Evolutionary conservation across 2,797 vertebrate genomes (phyloP).

Genomic region (Botia almorhae): DNA sequence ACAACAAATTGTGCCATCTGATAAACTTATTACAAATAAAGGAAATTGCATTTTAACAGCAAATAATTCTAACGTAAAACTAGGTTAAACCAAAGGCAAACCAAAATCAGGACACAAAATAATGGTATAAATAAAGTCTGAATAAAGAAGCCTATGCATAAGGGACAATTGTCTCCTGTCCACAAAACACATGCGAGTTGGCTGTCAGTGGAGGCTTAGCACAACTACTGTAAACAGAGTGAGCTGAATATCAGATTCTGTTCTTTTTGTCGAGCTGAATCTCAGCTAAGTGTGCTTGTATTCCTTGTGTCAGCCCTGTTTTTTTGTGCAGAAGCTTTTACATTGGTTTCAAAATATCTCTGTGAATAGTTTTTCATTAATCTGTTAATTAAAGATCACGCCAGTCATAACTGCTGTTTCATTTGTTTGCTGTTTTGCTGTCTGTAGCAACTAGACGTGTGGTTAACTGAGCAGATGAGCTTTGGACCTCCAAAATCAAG

Average conservation of each 20-base stretch:
- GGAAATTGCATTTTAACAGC: conserved; percentile 4
- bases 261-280: conserved; percentile 30
- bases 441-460: conserved; percentile 56
- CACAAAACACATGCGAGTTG: conserved; percentile 26
- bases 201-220: too few species aligned
- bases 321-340: conserved; percentile 21
- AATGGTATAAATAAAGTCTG: conserved; percentile 27
- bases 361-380: conserved; percentile 52
- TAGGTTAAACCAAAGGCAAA: neutral
- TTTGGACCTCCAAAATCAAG: conserved; percentile 47
- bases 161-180: conserved; percentile 49
- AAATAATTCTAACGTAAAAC: neutral
- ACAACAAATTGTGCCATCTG: conserved; percentile 29
- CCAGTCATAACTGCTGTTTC: conserved; percentile 41
- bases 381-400: conserved; percentile 50
- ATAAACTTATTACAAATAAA: neutral
- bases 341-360: neutral
- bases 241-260: conserved; percentile 46
- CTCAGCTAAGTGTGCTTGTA: neutral
- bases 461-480: conserved; percentile 40
- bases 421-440: conserved; percentile 59
- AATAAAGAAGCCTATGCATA: neutral
- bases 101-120: neutral
- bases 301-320: conserved; percentile 17
- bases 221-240: neutral